A percentile compares a stretch with the other conserved stretches of the same genome.
Evolutionary conservation across 2,797 vertebrate species (phyloP).

Genomic region (Distichodus sexfasciatus): DNA sequence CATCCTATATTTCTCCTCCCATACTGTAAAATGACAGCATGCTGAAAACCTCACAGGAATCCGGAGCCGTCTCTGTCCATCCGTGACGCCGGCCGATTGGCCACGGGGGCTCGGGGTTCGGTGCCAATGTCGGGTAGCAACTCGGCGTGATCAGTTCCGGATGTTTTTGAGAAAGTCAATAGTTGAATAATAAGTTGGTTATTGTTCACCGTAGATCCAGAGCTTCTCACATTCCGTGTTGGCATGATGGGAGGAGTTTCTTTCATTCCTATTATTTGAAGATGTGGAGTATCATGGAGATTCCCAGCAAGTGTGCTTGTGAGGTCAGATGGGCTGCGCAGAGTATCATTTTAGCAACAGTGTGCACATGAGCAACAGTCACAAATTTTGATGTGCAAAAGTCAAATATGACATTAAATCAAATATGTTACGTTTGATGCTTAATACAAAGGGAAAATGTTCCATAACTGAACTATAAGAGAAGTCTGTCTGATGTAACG

Average conservation of each 20-base stretch:
- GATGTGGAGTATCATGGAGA: background rate
- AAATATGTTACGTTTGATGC: too few species aligned
- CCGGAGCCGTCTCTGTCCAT: background rate
- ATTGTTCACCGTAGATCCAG: constrained; percentile 3
- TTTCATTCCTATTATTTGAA: constrained; percentile 8
- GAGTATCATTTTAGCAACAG: background rate
- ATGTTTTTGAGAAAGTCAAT: constrained; percentile 26
- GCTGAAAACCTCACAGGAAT: constrained; percentile 47
- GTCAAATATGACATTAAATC: too few species aligned
- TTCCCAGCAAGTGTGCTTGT: background rate
- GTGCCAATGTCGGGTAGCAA: constrained; percentile 30
- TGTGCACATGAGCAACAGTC: too few species aligned
- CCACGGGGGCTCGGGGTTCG: constrained; percentile 1
- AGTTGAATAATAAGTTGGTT: constrained; percentile 21
- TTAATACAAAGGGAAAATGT: too few species aligned
- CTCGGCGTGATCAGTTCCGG: constrained; percentile 19
- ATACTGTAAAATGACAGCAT: constrained; percentile 54
- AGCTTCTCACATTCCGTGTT: constrained; percentile 15
- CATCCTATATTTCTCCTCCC: constrained; percentile 50
- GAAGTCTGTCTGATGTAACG: too few species aligned
- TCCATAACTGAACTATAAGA: too few species aligned
- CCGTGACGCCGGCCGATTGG: constrained; percentile 20
- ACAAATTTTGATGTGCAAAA: too few species aligned
- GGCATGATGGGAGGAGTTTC: background rate
- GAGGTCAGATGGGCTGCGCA: background rate